Evolutionary conservation across 2,888 invertebrate genomes (phyloP).

Genomic region (Machimus atricapillus): DNA sequence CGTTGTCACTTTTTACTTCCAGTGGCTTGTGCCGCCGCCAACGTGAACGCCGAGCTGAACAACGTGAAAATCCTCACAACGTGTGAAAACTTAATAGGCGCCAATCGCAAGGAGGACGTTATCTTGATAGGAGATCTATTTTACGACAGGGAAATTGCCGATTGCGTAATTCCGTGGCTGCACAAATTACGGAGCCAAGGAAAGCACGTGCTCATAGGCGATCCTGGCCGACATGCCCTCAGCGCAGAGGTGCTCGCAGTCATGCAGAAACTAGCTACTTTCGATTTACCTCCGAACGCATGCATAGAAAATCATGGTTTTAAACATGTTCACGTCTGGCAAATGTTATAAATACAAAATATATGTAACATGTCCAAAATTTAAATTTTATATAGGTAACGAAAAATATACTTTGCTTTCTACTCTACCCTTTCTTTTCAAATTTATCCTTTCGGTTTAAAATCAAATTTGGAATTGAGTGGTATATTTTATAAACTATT

Average conservation of each 20-base stretch:
- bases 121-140: slow-evolving; percentile 76
- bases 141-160: slow-evolving; percentile 69
- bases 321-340: slow-evolving; percentile 64
- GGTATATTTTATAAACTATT: no score
- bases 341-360: background rate
- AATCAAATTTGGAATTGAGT: no score
- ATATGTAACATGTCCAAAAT: background rate
- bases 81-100: slow-evolving; percentile 63
- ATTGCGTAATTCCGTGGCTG: slow-evolving; percentile 66
- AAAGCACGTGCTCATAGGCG: slow-evolving; percentile 61
- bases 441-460: no score
- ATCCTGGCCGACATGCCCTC: slow-evolving; percentile 69
- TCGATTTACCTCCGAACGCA: slow-evolving; percentile 62
- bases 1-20: slow-evolving; percentile 42
- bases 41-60: slow-evolving; percentile 66
- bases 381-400: no score
- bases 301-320: slow-evolving; percentile 67
- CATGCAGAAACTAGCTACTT: slow-evolving; percentile 62
- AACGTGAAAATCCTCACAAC: slow-evolving; percentile 59
- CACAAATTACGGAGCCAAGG: slow-evolving; percentile 55
- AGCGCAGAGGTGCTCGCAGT: slow-evolving; percentile 58
- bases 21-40: slow-evolving; percentile 65
- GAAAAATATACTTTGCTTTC: no score
- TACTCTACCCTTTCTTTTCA: no score
- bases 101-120: slow-evolving; percentile 62